Evolutionary conservation across 2,797 vertebrate species (phyloP), one percentile per base, ranked within the genome.

Genomic region (Channallabes apus): DNA sequence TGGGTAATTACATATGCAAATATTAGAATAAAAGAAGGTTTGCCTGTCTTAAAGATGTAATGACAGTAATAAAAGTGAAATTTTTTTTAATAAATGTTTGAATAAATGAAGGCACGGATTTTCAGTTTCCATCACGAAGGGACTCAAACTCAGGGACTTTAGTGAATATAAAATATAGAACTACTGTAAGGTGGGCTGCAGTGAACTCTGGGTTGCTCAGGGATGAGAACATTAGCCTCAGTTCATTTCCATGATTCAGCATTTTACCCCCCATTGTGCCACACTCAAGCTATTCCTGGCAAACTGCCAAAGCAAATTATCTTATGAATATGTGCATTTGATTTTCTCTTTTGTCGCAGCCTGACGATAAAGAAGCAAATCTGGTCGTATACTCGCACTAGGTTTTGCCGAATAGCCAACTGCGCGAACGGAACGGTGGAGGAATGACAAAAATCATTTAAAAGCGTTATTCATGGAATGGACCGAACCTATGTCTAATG

Each of bases 241-340:
- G 54, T 46, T 85, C 38, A 54, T 73, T 85, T 85, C 59, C 69
- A 75, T 80, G 41, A 62, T 85, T 38, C 61, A 58, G 20, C 79
- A 77, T 75, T 84, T 77, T 78, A 64, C 59, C 41, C 7, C 56
- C 41, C 29, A 18, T 35, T n/a, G 76, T 54, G 38, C 29, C 6
- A 18, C 65, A 69, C 38, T 2, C 56, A n/a, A 38, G 59, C 65
- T 56, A 32, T 29, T 65, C 24, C 54, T 59, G 80, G 18, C 35
- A 29, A 75, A 83, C 32, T 59, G 69, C 67, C 59, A 82, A 76
- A 73, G 3, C 29, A 67, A 82, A 85, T 85, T 73, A 81, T 73
- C 79, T 41, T 38, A 64, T 75, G 29, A 81, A 75, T 65, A 54
- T 81, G 38, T 54, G 35, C 56, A 72, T 80, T 59, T 80, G 38